Evolutionary conservation across 2,113 vertebrate genomes (phyloP).

Genomic region (Pangasianodon gigas): DNA sequence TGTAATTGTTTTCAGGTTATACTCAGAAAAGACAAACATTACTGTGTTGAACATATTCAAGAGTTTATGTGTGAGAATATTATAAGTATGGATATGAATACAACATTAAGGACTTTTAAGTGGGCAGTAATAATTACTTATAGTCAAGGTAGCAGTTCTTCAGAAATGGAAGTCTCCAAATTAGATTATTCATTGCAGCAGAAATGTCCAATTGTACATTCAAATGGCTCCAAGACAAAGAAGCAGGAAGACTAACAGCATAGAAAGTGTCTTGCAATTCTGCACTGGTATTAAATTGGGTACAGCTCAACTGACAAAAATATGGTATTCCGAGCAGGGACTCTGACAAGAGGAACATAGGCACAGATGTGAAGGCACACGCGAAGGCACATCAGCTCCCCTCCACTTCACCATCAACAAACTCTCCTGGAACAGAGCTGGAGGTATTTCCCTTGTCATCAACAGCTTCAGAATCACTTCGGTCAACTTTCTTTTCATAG

Average conservation of each 20-base stretch:
- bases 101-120: neutral
- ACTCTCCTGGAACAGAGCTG: conserved; percentile 74
- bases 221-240: neutral
- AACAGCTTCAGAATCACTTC: conserved; percentile 77
- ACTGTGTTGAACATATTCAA: neutral
- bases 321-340: neutral
- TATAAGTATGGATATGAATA: neutral
- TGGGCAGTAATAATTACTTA: neutral
- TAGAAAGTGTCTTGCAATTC: neutral
- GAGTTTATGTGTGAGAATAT: too few relatives aligned
- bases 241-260: neutral
- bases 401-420: conserved; percentile 36
- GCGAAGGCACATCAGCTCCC: neutral
- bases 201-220: neutral
- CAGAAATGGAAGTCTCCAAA: neutral
- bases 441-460: conserved; percentile 75
- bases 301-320: neutral
- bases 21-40: neutral
- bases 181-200: neutral
- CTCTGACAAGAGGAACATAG: neutral
- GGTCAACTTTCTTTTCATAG: conserved; percentile 63
- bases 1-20: too few relatives aligned
- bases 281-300: neutral
- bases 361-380: neutral
- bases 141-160: neutral